Evolutionary conservation across 2,888 invertebrate genomes (phyloP).

Genomic region (Cerceris ruficornis): DNA sequence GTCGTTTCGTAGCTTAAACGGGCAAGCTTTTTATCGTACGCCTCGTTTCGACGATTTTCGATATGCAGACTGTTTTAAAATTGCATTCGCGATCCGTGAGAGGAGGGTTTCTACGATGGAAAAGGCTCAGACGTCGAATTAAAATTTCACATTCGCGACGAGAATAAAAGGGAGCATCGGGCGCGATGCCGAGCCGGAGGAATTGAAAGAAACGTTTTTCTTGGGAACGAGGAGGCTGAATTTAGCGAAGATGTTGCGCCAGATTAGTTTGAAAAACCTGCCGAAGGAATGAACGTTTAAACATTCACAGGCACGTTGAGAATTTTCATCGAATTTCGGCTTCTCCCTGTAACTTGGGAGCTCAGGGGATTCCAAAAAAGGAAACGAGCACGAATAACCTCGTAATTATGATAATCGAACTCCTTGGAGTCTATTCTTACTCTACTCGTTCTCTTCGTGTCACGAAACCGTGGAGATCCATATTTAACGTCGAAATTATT

Average conservation of each 20-base stretch:
- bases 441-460: not conserved
- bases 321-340: too few relatives aligned
- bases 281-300: too few relatives aligned
- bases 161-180: not conserved
- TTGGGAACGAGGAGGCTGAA: not conserved
- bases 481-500: not conserved
- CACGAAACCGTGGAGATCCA: not conserved
- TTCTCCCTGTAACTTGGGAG: too few relatives aligned
- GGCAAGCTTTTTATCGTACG: constrained; percentile 6
- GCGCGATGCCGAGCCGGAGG: not conserved
- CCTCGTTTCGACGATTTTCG: not conserved
- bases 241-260: too few relatives aligned
- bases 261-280: too few relatives aligned
- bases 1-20: constrained; percentile 5
- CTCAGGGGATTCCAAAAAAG: too few relatives aligned
- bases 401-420: not conserved
- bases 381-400: too few relatives aligned
- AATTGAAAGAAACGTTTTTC: not conserved
- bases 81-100: constrained; percentile 14
- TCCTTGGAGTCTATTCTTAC: not conserved
- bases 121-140: not conserved
- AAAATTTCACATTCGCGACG: not conserved
- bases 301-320: too few relatives aligned
- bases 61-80: constrained; percentile 11
- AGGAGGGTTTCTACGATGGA: not conserved